phyloP scores from a whole-genome alignment of 2,113 vertebrate genomes.

The Enhydra lutris region DNA sequence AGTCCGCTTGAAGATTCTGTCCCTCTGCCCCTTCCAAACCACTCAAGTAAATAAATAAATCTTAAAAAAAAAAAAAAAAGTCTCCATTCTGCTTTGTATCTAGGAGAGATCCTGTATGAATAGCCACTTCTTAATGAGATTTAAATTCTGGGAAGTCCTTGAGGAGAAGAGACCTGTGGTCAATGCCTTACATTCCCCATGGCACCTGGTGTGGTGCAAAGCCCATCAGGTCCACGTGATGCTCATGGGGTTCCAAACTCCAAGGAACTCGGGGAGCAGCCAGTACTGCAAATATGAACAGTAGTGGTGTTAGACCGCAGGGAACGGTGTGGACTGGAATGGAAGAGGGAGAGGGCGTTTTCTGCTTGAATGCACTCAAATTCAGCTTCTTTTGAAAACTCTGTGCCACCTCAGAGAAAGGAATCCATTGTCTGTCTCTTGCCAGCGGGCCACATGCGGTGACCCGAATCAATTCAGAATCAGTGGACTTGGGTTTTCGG shows the following conservation, averaged over 20 bases:
- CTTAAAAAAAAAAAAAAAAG: neutral
- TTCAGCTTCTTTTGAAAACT: neutral
- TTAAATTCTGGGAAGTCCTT: neutral
- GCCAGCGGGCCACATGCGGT: neutral
- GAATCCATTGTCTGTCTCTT: neutral
- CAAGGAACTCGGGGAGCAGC: neutral
- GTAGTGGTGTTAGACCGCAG: neutral
- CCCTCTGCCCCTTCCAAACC: neutral
- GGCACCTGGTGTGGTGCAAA: neutral
- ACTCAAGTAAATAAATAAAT: neutral
- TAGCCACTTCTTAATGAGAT: neutral
- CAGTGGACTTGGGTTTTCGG: neutral
- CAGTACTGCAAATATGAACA: neutral
- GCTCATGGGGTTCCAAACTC: neutral
- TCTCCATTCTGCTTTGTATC: neutral
- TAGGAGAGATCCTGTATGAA: neutral
- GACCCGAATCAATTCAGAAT: neutral
- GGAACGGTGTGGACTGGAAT: neutral
- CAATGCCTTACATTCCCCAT: neutral
- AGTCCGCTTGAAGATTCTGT: neutral
- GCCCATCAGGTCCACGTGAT: neutral
- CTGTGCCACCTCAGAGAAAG: neutral
- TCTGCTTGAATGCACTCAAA: neutral
- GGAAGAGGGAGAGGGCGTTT: neutral
- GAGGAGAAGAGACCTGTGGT: neutral